A percentile compares a stretch with the other conserved stretches of the same genome.
Conservation (phyloP, 1,140 invertebrate genomes). For the Halesus radiatus region DNA sequence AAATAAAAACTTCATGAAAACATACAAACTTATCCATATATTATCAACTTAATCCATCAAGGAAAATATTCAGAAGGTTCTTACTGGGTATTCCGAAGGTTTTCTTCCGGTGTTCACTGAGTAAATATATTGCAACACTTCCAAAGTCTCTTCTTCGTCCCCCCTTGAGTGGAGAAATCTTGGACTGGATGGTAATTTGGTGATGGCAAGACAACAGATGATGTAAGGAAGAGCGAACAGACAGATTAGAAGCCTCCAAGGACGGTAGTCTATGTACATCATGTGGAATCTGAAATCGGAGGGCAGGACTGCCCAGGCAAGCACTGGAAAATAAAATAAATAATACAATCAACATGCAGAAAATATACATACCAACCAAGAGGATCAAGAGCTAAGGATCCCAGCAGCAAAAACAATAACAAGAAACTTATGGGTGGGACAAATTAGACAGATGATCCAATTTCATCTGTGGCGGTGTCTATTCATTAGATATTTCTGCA, state of each 20-base stretch:
- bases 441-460: no score
- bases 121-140: slow-evolving; percentile 71
- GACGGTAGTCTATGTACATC: slow-evolving; percentile 64
- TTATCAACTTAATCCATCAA: no score
- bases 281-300: slow-evolving; percentile 60
- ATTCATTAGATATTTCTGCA: no score
- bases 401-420: no score
- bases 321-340: slow-evolving; percentile 59
- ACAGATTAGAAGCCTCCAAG: slow-evolving; percentile 74
- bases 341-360: no score
- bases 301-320: slow-evolving; percentile 73
- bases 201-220: slow-evolving; percentile 66
- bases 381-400: no score
- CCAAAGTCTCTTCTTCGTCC: slow-evolving; percentile 68
- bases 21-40: no score
- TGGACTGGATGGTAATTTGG: slow-evolving; percentile 78
- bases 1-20: no score
- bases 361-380: no score
- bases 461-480: no score
- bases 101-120: slow-evolving; percentile 67
- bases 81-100: slow-evolving; percentile 44
- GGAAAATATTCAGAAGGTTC: background rate
- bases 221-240: slow-evolving; percentile 68
- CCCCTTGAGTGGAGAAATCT: slow-evolving; percentile 76
- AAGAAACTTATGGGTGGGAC: no score